Evolutionary conservation across 2,888 invertebrate genomes (phyloP), one percentile per base, ranked within the genome.

Genomic region (Drosophila nr. perissopoda): DNA sequence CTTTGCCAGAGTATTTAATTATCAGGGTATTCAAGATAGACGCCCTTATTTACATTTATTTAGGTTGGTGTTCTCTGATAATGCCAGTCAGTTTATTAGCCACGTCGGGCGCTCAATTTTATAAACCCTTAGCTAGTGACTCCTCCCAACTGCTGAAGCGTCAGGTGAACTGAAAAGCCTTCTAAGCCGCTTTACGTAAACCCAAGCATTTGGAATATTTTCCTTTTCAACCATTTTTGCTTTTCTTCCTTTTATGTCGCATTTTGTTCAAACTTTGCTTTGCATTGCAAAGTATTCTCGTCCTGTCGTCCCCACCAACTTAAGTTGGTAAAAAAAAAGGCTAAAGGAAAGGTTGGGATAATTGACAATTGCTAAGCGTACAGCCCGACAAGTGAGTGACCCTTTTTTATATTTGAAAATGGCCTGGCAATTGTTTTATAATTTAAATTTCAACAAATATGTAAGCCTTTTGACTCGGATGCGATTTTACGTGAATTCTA

Each of bases 81-180:
- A 46, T 60, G 8, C 18, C 38, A 40, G 65, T 63, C 85, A 79
- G 82, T 82, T 89, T 89, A 84, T 89, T 84, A 87, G 84, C 84
- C 85, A 76, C 54, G 67, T 84, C 62, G 85, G 70, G 85, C 85
- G 68, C 62, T 77, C 78, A 68, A 36, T 79, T 77, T 79, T 69
- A 42, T 66, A 77, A 77, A 63, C 77, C 81, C 72, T 73, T 80
- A 60, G 29, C 36, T 57, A 51, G 46, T 36, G 77, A 69, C 61
- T 72, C 40, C 48, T 34, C 11, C 31, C 29, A 71, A 76, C 59
- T 66, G 71, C 61, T 48, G 53, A 33, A 48, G 53, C 60, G 61
- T 62, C 77, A 71, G 76, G 67, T 78, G 81, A 81, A 72, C 73
- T 72, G 65, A 72, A 77, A 81, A 81, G 77, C 81, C 62, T 63